phyloP scores from a whole-genome alignment of 2,797 vertebrate genomes.

The Apogon talboti region DNA sequence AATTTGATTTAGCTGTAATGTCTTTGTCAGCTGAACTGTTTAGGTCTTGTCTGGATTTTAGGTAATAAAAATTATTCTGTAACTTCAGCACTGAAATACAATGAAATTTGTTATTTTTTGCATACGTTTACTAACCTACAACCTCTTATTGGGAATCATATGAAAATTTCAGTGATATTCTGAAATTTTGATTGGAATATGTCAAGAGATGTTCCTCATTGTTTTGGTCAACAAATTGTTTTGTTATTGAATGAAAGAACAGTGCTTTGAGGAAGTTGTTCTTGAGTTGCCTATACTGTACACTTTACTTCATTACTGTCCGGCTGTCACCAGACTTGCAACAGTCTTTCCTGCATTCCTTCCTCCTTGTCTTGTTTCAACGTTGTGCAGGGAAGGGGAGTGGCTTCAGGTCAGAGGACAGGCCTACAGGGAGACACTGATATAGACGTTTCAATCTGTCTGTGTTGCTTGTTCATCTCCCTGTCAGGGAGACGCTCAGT shows the following conservation, averaged over 20 bases:
- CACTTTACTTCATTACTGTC: conserved; percentile 8
- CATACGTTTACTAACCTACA: no score
- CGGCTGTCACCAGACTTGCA: conserved; percentile 15
- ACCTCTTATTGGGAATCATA: no score
- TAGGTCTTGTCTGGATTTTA: no score
- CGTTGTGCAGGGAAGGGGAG: conserved; percentile 29
- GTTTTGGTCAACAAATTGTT: no score
- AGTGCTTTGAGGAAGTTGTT: not conserved
- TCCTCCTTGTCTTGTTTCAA: conserved; percentile 27
- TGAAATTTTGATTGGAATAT: no score
- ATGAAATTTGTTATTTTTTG: no score
- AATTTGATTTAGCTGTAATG: no score
- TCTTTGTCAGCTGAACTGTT: no score
- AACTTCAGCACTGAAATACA: no score
- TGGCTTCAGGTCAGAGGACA: conserved; percentile 50
- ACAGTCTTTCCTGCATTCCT: conserved; percentile 15
- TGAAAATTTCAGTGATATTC: no score
- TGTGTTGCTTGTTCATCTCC: conserved; percentile 57
- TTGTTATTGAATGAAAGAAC: not conserved
- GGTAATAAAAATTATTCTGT: no score
- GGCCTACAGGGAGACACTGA: conserved; percentile 62
- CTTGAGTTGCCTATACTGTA: not conserved
- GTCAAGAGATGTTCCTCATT: no score
- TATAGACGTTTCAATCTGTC: conserved; percentile 70
- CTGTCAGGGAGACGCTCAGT: conserved; percentile 58